Evolutionary conservation across 1,140 invertebrate genomes (phyloP), one percentile per base, ranked within the genome.

Genomic region (Papilio polyxenes): DNA sequence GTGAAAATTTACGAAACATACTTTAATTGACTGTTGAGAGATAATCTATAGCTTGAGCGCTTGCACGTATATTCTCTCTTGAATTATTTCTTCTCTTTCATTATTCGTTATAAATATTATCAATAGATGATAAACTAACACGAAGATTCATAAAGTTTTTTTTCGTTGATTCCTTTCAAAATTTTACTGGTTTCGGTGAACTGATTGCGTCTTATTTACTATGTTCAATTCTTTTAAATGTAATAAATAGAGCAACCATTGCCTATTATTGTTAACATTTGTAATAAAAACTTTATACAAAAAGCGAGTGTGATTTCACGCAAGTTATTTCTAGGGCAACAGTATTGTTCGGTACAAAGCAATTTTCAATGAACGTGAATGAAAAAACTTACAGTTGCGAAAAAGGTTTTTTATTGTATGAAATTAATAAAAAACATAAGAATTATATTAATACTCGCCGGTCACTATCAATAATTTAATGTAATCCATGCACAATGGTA

Each of bases 291-390:
- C 56, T 37, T 37, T 37, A 69, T 4, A 44, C 40, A 69, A 69
- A 69, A 69, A 69, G 31, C 10, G 11, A 69, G 8, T 15, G 65
- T 10, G 23, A 69, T 69, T 69, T 69, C 65, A 15, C 11, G 9
- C 11, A 3, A 23, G 20, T 31, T 69, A 31, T 69, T 31, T 37
- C 65, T 69, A 69, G 65, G 31, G 65, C 62, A 65, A 7, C 7
- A 6, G 20, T 31, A 69, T 69, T 69, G 62, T 69, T 69, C 31
- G 11, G 11, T 69, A 69, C 65, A 69, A 69, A 69, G 65, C 23
- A 9, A 37, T 37, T 1, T 69, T 69, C 62, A 31, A 31, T 62
- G 3, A 13, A 15, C 31, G 13, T 37, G 15, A 62, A 62, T 62
- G 65, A 72, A 72, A 72, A 72, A 40, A 10, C 31, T 15, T 15